A percentile compares a stretch with the other conserved stretches of the same genome.
Evolutionary conservation across 2,113 vertebrate species (phyloP).

Genomic region (Daubentonia madagascariensis): DNA sequence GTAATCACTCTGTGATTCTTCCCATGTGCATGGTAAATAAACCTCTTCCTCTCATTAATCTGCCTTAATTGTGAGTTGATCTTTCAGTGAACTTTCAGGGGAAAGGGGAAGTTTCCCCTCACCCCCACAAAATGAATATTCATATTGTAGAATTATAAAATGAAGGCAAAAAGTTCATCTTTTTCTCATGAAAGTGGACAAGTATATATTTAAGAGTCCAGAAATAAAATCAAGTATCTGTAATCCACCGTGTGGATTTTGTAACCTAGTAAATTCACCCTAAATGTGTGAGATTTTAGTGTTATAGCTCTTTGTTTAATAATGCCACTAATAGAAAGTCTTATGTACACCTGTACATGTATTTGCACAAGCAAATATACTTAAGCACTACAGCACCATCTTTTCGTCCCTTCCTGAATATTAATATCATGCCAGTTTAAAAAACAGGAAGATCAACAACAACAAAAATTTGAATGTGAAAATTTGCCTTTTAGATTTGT

Average conservation of each 20-base stretch:
- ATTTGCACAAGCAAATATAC: not conserved
- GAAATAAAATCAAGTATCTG: constrained; percentile 3
- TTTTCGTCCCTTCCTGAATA: not conserved
- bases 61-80: too few relatives aligned
- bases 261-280: not conserved
- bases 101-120: too few relatives aligned
- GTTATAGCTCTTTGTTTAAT: not conserved
- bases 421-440: not conserved
- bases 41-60: too few relatives aligned
- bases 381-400: not conserved
- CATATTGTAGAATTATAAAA: not conserved
- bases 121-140: not conserved
- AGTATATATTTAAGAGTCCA: not conserved
- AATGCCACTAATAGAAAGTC: not conserved
- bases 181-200: not conserved
- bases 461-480: not conserved
- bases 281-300: not conserved
- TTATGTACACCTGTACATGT: not conserved
- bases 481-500: not conserved
- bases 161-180: not conserved
- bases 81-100: too few relatives aligned
- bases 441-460: not conserved
- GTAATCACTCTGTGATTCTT: too few relatives aligned
- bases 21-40: too few relatives aligned
- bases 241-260: not conserved